phyloP scores from a whole-genome alignment of 2,888 invertebrate genomes.

The Eilema sororculum region DNA sequence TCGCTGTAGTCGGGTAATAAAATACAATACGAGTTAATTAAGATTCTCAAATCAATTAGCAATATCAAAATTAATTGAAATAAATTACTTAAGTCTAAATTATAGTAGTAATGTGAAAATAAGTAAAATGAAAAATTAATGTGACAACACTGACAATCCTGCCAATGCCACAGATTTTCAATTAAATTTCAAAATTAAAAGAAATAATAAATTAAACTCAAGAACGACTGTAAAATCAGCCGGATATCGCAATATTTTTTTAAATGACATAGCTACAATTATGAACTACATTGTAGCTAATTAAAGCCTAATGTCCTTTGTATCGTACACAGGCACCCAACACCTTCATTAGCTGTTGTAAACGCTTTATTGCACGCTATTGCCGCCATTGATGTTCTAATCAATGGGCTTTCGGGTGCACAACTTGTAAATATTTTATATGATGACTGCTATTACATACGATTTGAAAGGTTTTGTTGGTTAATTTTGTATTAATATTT shows the following conservation, averaged over 20 bases:
- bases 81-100: too few species aligned
- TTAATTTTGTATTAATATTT: neutral
- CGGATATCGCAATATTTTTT: neutral
- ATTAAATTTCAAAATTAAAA: too few species aligned
- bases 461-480: neutral
- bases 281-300: conserved; percentile 21
- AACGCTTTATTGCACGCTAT: conserved; percentile 55
- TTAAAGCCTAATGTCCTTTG: conserved; percentile 18
- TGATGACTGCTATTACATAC: neutral
- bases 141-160: too few species aligned
- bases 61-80: too few species aligned
- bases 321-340: conserved; percentile 1
- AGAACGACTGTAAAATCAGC: neutral
- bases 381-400: conserved; percentile 22
- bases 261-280: neutral
- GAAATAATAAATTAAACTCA: too few species aligned
- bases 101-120: too few species aligned
- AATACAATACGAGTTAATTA: too few species aligned
- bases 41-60: too few species aligned
- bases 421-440: conserved; percentile 1
- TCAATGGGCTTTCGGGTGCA: conserved; percentile 5
- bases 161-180: too few species aligned
- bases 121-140: too few species aligned
- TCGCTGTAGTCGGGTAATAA: too few species aligned
- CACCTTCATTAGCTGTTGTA: conserved; percentile 65